These are phyloP conservation scores for Chlorops oryzae DNA, from an alignment of 1,140 invertebrate species.

Conservation along the genomic window DNA sequence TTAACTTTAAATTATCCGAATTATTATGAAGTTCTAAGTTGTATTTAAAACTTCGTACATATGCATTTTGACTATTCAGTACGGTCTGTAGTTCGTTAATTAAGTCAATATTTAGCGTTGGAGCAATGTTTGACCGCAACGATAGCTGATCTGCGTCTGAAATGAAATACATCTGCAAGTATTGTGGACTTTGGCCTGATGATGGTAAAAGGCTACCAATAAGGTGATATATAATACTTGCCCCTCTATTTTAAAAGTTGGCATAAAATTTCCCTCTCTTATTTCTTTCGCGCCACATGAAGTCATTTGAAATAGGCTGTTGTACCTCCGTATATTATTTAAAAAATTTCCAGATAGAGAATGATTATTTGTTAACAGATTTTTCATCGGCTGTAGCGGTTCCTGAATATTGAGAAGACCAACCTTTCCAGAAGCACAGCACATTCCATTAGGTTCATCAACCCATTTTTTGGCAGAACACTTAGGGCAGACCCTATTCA, in stretches of 20 bases:
- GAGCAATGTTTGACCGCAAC: conserved; percentile 21
- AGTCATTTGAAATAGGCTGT: no score
- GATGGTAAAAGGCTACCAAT: conserved; percentile 19
- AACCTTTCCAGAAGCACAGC: conserved; percentile 24
- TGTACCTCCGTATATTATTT: conserved; percentile 22
- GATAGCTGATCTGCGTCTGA: conserved; percentile 7
- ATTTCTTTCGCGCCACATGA: no score
- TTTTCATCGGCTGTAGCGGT: conserved; percentile 1
- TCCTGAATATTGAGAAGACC: conserved; percentile 17
- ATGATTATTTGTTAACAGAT: conserved; percentile 19
- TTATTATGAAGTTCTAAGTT: conserved; percentile 24
- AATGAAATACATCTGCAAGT: conserved; percentile 7
- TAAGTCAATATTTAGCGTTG: conserved; percentile 27
- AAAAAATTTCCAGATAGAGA: conserved; percentile 22
- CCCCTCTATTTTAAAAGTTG: no score
- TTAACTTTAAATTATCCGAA: conserved; percentile 29
- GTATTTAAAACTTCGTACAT: conserved; percentile 30
- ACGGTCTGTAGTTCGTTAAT: conserved; percentile 23
- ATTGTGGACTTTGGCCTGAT: conserved; percentile 20
- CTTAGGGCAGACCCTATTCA: conserved; percentile 28
- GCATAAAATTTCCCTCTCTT: no score
- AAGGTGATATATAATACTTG: conserved; percentile 16
- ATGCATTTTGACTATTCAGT: neutral
- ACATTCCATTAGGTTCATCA: conserved; percentile 29
- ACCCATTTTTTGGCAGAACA: conserved; percentile 30